Percentiles rank a stretch among this genome's conserved stretches.
phyloP scores from a whole-genome alignment of 2,113 vertebrate genomes.

The Motacilla alba region DNA sequence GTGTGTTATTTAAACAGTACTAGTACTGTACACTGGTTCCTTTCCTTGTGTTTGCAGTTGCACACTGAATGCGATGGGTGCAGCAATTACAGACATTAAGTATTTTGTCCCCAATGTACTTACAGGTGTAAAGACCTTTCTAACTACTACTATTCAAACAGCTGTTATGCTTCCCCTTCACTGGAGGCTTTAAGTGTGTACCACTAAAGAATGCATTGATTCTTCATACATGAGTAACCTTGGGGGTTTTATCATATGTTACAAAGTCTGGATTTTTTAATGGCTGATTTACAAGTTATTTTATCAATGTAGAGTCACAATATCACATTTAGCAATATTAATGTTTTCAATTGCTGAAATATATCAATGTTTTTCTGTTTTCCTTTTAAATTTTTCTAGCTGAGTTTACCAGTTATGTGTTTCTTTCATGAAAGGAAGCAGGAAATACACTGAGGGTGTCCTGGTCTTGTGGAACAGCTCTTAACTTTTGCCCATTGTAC shows the following conservation, averaged over 20 bases:
- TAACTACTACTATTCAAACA: constrained; percentile 65
- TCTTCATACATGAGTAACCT: constrained; percentile 40
- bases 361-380: constrained; percentile 38
- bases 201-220: constrained; percentile 61
- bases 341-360: constrained; percentile 41
- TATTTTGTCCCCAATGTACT: constrained; percentile 54
- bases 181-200: constrained; percentile 44
- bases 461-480: constrained; percentile 37
- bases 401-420: constrained; percentile 42
- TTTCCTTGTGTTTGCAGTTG: constrained; percentile 81
- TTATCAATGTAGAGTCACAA: constrained; percentile 59
- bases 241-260: constrained; percentile 28
- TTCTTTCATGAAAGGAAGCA: constrained; percentile 20
- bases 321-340: constrained; percentile 73
- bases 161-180: constrained; percentile 57
- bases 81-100: constrained; percentile 73
- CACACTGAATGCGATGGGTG: constrained; percentile 80
- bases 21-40: constrained; percentile 90
- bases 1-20: constrained; percentile 91
- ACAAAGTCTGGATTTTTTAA: constrained; percentile 42
- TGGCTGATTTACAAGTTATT: constrained; percentile 61
- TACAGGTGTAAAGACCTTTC: constrained; percentile 66
- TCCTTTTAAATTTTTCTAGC: constrained; percentile 49
- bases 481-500: background rate
- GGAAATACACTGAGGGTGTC: constrained; percentile 5